These are phyloP conservation scores for Dynastes maya DNA, from an alignment of 2,888 invertebrate species.

Conservation along the genomic window DNA sequence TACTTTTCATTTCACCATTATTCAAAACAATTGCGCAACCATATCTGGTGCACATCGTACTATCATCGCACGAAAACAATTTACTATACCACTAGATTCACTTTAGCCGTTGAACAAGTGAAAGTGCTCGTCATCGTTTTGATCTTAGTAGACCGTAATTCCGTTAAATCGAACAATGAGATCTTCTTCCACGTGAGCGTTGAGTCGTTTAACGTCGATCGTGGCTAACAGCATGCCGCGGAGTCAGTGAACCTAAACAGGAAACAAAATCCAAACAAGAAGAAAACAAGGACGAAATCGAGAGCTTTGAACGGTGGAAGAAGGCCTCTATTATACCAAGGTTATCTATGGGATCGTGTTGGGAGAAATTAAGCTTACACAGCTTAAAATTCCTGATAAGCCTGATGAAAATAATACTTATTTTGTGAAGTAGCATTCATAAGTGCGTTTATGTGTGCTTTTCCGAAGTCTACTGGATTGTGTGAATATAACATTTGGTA, in stretches of 20 bases:
- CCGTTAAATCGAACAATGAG: conserved; percentile 38
- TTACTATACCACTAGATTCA: background rate
- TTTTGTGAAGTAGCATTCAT: no score
- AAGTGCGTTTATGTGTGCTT: no score
- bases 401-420: no score
- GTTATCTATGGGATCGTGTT: no score
- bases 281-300: conserved; percentile 2
- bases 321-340: no score
- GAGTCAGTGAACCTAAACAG: conserved; percentile 5
- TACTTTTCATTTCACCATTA: no score
- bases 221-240: background rate
- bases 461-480: no score
- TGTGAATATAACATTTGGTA: no score
- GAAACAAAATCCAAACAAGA: background rate
- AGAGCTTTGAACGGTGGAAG: background rate
- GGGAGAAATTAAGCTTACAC: no score
- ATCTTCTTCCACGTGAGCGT: conserved; percentile 29
- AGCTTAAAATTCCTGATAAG: no score
- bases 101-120: conserved; percentile 19
- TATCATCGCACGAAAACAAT: conserved; percentile 1
- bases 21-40: no score
- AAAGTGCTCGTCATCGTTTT: conserved; percentile 19
- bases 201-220: background rate
- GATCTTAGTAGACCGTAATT: conserved; percentile 21
- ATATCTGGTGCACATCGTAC: no score